A percentile compares a stretch with the other conserved stretches of the same genome.
phyloP scores from a whole-genome alignment of 2,797 vertebrate species.

The Poeciliopsis turneri region DNA sequence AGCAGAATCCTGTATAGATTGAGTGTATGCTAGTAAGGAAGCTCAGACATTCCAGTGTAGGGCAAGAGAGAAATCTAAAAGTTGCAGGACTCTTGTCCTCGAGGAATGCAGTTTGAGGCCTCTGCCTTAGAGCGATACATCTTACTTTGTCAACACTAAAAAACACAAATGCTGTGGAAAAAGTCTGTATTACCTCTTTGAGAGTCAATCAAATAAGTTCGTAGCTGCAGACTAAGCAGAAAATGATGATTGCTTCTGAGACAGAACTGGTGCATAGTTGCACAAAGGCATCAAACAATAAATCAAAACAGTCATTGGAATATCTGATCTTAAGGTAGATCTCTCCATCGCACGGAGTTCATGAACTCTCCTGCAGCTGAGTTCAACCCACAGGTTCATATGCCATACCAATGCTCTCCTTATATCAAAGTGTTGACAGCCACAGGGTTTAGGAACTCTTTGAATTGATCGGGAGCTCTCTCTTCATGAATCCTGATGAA shows the following conservation, averaged over 20 bases:
- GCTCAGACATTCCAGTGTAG: no score
- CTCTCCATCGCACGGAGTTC: not conserved
- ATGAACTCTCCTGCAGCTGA: constrained; percentile 17
- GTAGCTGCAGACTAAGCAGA: not conserved
- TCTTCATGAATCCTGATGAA: constrained; percentile 54
- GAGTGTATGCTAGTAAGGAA: no score
- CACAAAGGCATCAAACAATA: not conserved
- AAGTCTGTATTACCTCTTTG: not conserved
- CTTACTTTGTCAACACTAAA: not conserved
- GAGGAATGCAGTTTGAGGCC: no score
- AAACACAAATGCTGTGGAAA: not conserved
- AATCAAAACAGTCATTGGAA: not conserved
- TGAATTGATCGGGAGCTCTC: constrained; percentile 38
- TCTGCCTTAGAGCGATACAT: not conserved
- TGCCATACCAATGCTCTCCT: constrained; percentile 16
- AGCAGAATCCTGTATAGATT: no score
- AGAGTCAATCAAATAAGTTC: not conserved
- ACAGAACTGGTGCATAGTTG: not conserved
- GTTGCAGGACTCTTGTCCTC: no score
- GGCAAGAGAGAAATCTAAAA: no score
- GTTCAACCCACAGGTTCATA: constrained; percentile 43
- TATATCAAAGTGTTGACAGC: constrained; percentile 68
- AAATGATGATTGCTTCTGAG: not conserved
- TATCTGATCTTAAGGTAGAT: not conserved
- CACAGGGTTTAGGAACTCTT: constrained; percentile 42